Evolutionary conservation across 2,888 invertebrate species (phyloP), one percentile per base, ranked within the genome.

Genomic region (Thera britannica): DNA sequence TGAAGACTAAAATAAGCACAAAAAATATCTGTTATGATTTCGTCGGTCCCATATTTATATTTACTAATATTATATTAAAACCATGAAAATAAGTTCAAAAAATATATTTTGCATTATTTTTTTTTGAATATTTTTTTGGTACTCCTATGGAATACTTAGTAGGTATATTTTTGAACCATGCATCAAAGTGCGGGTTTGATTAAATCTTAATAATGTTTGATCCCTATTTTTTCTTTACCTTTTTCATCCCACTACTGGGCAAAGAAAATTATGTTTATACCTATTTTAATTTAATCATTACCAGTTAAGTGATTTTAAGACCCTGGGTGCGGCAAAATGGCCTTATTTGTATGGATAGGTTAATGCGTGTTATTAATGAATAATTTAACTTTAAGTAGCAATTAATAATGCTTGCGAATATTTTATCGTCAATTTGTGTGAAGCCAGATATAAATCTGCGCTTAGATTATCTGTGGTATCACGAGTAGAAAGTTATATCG

Each of bases 401-500:
- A 38, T 68, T 23, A 41, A 44, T 63, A 62, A 62, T 23, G 62
- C 56, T 67, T 35, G 59, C 41, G 44, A 67, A 60, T 63, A 63
- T 49, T 60, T 67, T 52, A 59, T 55, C 60, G 41, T 56, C 56
- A 46, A 51, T 44, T 44, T 41, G 51, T 36, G 52, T n/a, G 48
- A 48, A 46, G 48, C 58, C n/a, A 46, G 5, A 36, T 52, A 54
- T 56, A 62, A 61, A 66, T 58, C 67, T 67, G 38, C 46, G 38
- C 35, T 35, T 57, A 54, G 36, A 51, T 63, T 38, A 55, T 38
- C 2, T 38, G 44, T 46, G 7, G 9, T 9, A 9, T 46, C 44
- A 46, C 7, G 9, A 46, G 9, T 46, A 46, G 44, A 46, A 46
- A 46, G 44, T 46, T 9, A 9, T 9, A 9, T 46, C 9, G 9